Percentiles rank a stretch among this genome's conserved stretches.
phyloP scores from a whole-genome alignment of 2,888 invertebrate genomes.

The Digitonthophagus gazella region DNA sequence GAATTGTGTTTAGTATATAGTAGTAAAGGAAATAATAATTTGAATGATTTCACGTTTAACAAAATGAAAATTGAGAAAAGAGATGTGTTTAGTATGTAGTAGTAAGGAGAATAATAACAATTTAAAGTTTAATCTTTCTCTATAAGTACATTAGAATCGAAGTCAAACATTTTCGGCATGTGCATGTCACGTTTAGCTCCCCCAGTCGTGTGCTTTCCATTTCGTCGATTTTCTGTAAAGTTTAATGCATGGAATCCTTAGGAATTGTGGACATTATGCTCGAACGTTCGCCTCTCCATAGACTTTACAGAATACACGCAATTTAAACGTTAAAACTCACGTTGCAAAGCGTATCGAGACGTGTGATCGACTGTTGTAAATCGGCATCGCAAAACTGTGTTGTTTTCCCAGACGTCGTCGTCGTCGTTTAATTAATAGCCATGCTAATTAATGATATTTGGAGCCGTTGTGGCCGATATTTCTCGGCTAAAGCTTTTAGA shows the following conservation, averaged over 20 bases:
- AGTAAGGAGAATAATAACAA: no score
- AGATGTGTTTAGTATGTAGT: no score
- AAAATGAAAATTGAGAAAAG: not conserved
- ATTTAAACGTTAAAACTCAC: not conserved
- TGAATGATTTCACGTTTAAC: not conserved
- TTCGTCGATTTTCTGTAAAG: not conserved
- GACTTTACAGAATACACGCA: not conserved
- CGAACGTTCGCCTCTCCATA: not conserved
- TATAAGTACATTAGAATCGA: no score
- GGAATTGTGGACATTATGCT: not conserved
- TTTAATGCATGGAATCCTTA: not conserved
- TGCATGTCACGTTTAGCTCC: not conserved
- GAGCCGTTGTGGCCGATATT: not conserved
- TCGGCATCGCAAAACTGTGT: not conserved
- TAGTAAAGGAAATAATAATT: not conserved
- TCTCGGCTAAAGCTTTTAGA: no score
- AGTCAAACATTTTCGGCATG: not conserved
- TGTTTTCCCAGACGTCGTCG: not conserved
- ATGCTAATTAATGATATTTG: not conserved
- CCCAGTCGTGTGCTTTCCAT: not conserved
- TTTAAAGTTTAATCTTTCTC: no score
- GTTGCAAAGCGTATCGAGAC: not conserved
- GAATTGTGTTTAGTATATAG: no score
- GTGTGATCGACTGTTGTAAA: not conserved
- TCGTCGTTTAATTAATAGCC: not conserved